Evolutionary conservation across 2,888 invertebrate genomes (phyloP).

Genomic region (Phyllotreta striolata): DNA sequence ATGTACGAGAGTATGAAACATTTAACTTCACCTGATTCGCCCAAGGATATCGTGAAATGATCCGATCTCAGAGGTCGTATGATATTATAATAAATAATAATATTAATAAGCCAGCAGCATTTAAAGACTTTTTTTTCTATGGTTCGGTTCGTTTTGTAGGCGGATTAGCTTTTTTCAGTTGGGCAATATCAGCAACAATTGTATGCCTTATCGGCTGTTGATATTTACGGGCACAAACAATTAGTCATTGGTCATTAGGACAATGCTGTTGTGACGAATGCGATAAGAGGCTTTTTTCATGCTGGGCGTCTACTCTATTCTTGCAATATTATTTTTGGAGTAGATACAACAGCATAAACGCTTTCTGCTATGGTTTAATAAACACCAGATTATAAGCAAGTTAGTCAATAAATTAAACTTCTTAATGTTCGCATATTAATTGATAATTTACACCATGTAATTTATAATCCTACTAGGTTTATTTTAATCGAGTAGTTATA

Average conservation of each 20-base stretch:
- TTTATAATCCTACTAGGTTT: too few relatives aligned
- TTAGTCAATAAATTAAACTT: too few relatives aligned
- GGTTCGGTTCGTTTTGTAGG: constrained; percentile 17
- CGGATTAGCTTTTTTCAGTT: constrained; percentile 6
- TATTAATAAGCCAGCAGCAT: constrained; percentile 17
- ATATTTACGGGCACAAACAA: constrained; percentile 19
- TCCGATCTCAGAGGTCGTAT: constrained; percentile 18
- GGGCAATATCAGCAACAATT: constrained; percentile 9
- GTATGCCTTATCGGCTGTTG: constrained; percentile 9
- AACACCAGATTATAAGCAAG: too few relatives aligned
- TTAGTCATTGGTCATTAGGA: constrained; percentile 13
- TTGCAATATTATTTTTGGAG: too few relatives aligned
- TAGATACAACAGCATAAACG: too few relatives aligned
- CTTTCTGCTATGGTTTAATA: too few relatives aligned
- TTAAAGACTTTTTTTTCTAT: constrained; percentile 8
- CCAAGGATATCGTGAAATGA: constrained; percentile 19
- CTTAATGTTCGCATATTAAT: too few relatives aligned
- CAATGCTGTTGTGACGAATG: constrained; percentile 2
- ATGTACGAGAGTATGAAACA: neutral
- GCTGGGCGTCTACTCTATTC: too few relatives aligned
- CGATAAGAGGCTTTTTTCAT: neutral
- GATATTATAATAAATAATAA: constrained; percentile 17
- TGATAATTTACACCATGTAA: too few relatives aligned
- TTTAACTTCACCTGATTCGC: constrained; percentile 10
- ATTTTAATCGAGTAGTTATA: too few relatives aligned